phyloP scores from a whole-genome alignment of 1,140 invertebrate genomes.

The Dendrolimus punctatus region DNA sequence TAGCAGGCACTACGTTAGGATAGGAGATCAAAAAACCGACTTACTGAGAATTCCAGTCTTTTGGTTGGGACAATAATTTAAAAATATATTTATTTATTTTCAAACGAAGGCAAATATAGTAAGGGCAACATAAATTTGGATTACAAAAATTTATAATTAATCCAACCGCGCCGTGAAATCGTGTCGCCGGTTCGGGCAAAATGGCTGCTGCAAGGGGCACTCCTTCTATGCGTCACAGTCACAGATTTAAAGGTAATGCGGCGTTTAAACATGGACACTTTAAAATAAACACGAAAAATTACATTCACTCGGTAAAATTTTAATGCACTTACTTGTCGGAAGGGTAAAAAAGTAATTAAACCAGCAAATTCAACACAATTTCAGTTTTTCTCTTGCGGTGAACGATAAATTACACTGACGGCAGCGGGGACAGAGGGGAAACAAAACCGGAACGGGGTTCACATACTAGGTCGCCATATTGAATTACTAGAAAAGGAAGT shows the following conservation, averaged over 20 bases:
- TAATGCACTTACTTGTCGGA: conserved; percentile 70
- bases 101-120: neutral
- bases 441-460: conserved; percentile 70
- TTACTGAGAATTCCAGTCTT: no score
- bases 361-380: conserved; percentile 68
- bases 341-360: conserved; percentile 70
- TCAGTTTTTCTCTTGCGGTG: conserved; percentile 70
- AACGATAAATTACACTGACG: conserved; percentile 71
- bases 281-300: conserved; percentile 36
- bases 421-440: conserved; percentile 69
- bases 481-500: conserved; percentile 24
- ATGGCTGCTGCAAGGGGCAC: conserved; percentile 71
- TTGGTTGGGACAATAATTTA: no score
- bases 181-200: conserved; percentile 70
- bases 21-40: no score
- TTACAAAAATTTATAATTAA: conserved; percentile 32
- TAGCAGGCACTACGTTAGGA: no score
- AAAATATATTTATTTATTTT: no score
- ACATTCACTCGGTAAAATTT: conserved; percentile 47
- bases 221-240: conserved; percentile 72
- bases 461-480: conserved; percentile 48
- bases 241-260: conserved; percentile 40
- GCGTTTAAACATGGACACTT: conserved; percentile 38
- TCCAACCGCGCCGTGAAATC: conserved; percentile 56
- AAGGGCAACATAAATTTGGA: conserved; percentile 12